phyloP scores from a whole-genome alignment of 2,797 vertebrate genomes.

The Selene dorsalis region DNA sequence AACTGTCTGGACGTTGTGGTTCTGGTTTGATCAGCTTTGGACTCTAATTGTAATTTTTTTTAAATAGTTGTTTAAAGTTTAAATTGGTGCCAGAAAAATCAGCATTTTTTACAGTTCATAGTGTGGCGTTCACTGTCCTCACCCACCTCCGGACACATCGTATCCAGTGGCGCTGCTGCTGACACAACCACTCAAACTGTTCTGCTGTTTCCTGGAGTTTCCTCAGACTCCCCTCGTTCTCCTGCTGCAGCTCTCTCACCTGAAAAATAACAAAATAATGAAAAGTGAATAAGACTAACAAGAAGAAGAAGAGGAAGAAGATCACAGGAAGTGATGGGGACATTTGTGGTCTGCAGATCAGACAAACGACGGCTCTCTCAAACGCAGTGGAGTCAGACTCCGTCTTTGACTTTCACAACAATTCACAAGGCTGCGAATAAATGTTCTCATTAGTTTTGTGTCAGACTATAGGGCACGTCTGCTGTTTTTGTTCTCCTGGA shows the following conservation, averaged over 20 bases:
- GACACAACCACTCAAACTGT: conserved; percentile 85
- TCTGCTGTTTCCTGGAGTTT: conserved; percentile 82
- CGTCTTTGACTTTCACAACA: conserved; percentile 28
- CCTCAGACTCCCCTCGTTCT: conserved; percentile 77
- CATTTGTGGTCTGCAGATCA: conserved; percentile 23
- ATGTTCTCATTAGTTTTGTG: conserved; percentile 49
- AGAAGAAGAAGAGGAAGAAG: conserved; percentile 11
- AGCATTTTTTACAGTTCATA: not conserved
- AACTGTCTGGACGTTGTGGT: not conserved
- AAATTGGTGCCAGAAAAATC: not conserved
- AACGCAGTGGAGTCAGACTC: conserved; percentile 1
- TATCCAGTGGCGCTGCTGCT: conserved; percentile 85
- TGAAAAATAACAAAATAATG: conserved; percentile 31
- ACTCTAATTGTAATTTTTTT: not conserved
- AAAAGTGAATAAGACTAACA: conserved; percentile 31
- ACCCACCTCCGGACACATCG: conserved; percentile 81
- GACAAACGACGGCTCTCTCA: too few species aligned
- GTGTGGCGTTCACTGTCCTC: not conserved
- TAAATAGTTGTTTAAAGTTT: not conserved
- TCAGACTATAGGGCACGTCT: conserved; percentile 17
- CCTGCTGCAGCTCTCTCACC: conserved; percentile 74
- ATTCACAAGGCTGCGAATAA: conserved; percentile 49
- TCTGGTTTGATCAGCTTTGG: not conserved
- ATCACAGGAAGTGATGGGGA: conserved; percentile 6
- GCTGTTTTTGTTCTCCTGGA: conserved; percentile 45